phyloP scores from a whole-genome alignment of 2,797 vertebrate species.

The Chelmon rostratus region DNA sequence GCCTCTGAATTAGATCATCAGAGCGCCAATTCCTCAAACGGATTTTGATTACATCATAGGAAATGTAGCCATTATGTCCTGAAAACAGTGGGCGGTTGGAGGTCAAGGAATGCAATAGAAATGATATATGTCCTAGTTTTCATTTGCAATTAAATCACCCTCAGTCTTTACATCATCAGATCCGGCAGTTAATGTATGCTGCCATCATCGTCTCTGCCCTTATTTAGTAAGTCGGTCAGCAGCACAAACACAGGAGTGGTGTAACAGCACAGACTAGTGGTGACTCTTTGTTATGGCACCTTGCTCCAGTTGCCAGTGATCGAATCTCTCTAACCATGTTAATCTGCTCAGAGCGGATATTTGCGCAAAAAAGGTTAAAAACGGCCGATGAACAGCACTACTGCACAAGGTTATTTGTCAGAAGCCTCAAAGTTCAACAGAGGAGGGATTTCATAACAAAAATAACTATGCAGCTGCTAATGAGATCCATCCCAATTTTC shows the following conservation, averaged over 20 bases:
- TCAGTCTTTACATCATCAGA: conserved; percentile 58
- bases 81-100: conserved; percentile 23
- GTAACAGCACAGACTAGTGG: conserved; percentile 82
- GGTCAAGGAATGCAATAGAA: conserved; percentile 18
- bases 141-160: conserved; percentile 49
- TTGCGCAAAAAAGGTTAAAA: neutral
- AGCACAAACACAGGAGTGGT: conserved; percentile 65
- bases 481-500: conserved; percentile 44
- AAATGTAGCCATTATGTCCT: conserved; percentile 10
- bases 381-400: neutral
- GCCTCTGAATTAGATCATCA: conserved; percentile 6
- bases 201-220: conserved; percentile 73
- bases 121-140: conserved; percentile 37
- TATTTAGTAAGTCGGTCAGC: conserved; percentile 76
- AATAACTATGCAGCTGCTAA: conserved; percentile 18
- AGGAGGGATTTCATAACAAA: conserved; percentile 25
- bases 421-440: conserved; percentile 23
- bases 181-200: conserved; percentile 73
- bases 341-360: neutral
- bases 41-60: conserved; percentile 19
- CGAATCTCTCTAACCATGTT: conserved; percentile 6
- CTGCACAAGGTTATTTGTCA: neutral
- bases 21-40: conserved; percentile 12
- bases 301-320: conserved; percentile 19
- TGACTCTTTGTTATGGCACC: conserved; percentile 40